phyloP scores from a whole-genome alignment of 2,888 invertebrate genomes.

The Arrhopalites spinosus region DNA sequence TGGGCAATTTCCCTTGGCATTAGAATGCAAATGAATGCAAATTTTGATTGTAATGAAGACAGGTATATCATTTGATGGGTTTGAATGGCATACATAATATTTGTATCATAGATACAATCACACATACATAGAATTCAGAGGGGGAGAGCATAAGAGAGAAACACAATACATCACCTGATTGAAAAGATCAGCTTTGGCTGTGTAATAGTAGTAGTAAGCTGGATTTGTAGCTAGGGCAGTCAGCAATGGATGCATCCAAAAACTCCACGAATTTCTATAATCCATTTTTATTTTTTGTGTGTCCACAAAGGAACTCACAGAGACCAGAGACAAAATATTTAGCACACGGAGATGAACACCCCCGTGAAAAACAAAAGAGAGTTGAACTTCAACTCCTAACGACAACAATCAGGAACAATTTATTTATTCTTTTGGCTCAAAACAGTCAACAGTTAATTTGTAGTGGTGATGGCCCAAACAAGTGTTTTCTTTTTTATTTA shows the following conservation, averaged over 20 bases:
- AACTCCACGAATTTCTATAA: conserved; percentile 45
- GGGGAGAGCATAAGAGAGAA: neutral
- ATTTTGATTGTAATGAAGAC: no score
- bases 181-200: conserved; percentile 52
- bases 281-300: conserved; percentile 36
- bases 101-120: no score
- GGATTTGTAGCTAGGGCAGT: conserved; percentile 49
- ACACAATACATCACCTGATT: conserved; percentile 49
- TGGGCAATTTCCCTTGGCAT: no score
- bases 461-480: no score
- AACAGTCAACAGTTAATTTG: no score
- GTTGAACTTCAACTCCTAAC: no score
- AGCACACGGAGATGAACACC: neutral
- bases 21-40: no score
- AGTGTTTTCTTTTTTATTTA: no score
- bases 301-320: neutral
- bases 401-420: no score
- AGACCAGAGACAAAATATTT: neutral
- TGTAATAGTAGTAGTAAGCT: conserved; percentile 54
- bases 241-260: conserved; percentile 51
- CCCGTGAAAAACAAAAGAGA: neutral
- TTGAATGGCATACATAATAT: no score
- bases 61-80: no score
- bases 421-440: no score
- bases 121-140: neutral